phyloP scores from a whole-genome alignment of 92 coral and sea anemone species.

The Scolanthus callimorphus region DNA sequence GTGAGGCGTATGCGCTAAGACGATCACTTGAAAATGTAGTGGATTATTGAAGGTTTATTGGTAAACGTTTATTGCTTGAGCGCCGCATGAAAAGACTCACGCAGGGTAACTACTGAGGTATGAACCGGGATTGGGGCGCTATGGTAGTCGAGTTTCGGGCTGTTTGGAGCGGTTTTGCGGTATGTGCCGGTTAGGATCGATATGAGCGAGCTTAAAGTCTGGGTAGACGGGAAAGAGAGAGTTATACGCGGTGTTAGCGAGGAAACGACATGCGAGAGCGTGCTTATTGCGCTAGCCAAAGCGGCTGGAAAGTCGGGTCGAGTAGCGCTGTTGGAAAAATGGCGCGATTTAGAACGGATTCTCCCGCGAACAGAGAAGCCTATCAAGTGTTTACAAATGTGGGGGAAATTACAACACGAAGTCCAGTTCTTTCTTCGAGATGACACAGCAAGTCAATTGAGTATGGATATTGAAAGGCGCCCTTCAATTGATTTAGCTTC shows the following conservation, averaged over 20 bases:
- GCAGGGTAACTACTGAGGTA: too few species aligned
- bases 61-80: background rate
- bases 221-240: conserved; percentile 84
- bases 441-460: conserved; percentile 1
- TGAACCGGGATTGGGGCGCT: background rate
- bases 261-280: conserved; percentile 79
- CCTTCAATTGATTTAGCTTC: conserved; percentile 6
- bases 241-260: conserved; percentile 80
- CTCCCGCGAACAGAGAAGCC: conserved; percentile 89
- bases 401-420: conserved; percentile 59
- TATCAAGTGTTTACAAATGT: conserved; percentile 54
- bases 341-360: conserved; percentile 84
- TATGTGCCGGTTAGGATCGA: conserved; percentile 1
- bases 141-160: too few species aligned
- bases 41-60: too few species aligned
- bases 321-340: conserved; percentile 78
- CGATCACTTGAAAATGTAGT: too few species aligned
- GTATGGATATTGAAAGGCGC: background rate
- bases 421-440: conserved; percentile 59
- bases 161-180: background rate
- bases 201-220: conserved; percentile 68
- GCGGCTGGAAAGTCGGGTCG: conserved; percentile 82
- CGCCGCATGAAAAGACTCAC: too few species aligned
- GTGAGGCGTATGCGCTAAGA: too few species aligned
- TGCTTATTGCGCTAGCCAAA: conserved; percentile 67